Conservation (phyloP, 2,797 vertebrate genomes). For the Novumbra hubbsi region DNA sequence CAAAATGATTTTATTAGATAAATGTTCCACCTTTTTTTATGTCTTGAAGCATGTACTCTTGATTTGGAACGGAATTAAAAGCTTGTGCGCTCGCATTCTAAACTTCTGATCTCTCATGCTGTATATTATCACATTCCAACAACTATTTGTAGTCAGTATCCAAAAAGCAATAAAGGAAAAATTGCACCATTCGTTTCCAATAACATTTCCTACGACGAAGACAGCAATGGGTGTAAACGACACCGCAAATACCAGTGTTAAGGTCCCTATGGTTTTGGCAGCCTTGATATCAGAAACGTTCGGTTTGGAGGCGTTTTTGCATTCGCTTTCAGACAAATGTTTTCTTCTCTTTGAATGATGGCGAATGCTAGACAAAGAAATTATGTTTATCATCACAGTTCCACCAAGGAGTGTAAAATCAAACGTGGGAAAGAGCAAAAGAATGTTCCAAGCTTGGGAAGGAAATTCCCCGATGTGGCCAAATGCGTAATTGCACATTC, state of each 20-base stretch:
- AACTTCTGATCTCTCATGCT: conserved; percentile 79
- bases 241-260: conserved; percentile 75
- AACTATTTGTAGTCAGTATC: conserved; percentile 78
- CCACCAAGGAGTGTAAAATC: conserved; percentile 73
- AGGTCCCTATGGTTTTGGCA: conserved; percentile 76
- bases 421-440: conserved; percentile 72
- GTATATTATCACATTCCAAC: conserved; percentile 81
- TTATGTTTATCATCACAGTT: conserved; percentile 72
- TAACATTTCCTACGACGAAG: conserved; percentile 78
- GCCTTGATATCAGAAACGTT: conserved; percentile 81
- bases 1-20: not conserved
- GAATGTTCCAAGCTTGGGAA: conserved; percentile 71
- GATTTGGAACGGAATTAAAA: conserved; percentile 56
- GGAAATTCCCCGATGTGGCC: conserved; percentile 56
- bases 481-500: conserved; percentile 79
- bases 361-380: conserved; percentile 75
- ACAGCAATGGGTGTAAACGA: conserved; percentile 80
- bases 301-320: conserved; percentile 62
- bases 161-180: conserved; percentile 83
- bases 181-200: conserved; percentile 79
- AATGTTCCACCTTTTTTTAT: conserved; percentile 12
- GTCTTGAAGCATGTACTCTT: conserved; percentile 30
- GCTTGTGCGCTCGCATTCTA: conserved; percentile 69
- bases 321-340: conserved; percentile 64
- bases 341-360: conserved; percentile 74